These are phyloP conservation scores for Philopotamus ludificatus DNA, from an alignment of 1,140 invertebrate species.

Conservation along the genomic window DNA sequence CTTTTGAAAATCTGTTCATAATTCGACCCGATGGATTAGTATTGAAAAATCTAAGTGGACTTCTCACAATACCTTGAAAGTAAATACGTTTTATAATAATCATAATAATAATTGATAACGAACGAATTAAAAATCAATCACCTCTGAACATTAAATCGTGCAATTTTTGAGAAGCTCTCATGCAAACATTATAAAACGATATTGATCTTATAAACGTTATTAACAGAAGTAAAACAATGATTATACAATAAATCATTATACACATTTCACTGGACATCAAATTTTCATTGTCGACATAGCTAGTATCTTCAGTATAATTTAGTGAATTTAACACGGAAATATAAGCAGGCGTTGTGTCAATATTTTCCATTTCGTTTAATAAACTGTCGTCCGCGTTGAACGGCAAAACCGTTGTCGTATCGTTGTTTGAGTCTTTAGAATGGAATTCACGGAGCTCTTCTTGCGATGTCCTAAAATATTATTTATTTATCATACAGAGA, in stretches of 20 bases:
- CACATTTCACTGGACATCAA: constrained; percentile 43
- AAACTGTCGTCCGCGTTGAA: too few species aligned
- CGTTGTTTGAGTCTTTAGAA: too few species aligned
- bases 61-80: constrained; percentile 46
- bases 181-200: constrained; percentile 65
- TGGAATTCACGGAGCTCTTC: constrained; percentile 37
- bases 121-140: constrained; percentile 18
- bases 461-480: constrained; percentile 39
- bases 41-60: constrained; percentile 74
- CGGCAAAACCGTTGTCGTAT: too few species aligned
- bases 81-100: constrained; percentile 20
- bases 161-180: constrained; percentile 64
- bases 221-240: constrained; percentile 54
- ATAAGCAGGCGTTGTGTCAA: too few species aligned
- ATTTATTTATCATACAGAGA: too few species aligned
- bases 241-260: constrained; percentile 56
- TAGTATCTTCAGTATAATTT: not conserved
- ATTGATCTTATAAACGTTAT: constrained; percentile 55
- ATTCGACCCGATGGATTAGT: constrained; percentile 70
- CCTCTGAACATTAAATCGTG: constrained; percentile 68
- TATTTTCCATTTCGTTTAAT: too few species aligned
- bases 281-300: too few species aligned
- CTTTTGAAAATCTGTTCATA: constrained; percentile 75
- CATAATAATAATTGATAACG: constrained; percentile 6
- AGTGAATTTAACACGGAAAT: too few species aligned